These are phyloP conservation scores for Ariopsis seemanni DNA, from an alignment of 2,113 vertebrate genomes.

Conservation along the genomic window DNA sequence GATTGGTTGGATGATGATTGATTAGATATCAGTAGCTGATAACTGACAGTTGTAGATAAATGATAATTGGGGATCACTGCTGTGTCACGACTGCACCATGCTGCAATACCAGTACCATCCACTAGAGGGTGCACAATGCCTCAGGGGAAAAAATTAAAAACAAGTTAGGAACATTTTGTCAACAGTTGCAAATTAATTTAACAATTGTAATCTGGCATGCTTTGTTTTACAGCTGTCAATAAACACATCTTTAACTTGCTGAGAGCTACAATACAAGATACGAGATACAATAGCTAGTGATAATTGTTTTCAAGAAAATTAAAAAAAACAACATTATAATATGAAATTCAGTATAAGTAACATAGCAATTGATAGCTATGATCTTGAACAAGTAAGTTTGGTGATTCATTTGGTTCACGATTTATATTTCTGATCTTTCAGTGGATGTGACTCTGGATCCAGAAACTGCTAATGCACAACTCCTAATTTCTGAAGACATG, in stretches of 20 bases:
- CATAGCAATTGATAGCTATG: neutral
- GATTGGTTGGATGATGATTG: neutral
- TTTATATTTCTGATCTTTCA: neutral
- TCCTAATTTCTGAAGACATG: constrained; percentile 15
- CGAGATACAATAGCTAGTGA: too few species aligned
- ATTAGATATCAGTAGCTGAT: neutral
- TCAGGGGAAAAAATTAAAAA: too few species aligned
- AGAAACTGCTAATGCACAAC: constrained; percentile 14
- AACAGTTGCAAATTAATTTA: neutral
- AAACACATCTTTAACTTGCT: neutral
- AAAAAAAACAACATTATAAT: too few species aligned
- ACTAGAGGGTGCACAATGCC: neutral
- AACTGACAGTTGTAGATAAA: neutral
- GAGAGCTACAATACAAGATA: too few species aligned
- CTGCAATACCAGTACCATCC: neutral
- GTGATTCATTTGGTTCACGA: neutral
- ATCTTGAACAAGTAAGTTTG: neutral
- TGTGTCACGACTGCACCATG: neutral
- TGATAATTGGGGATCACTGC: neutral
- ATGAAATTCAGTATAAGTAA: neutral
- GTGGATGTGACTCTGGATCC: constrained; percentile 60
- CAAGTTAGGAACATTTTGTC: neutral
- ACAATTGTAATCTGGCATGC: neutral
- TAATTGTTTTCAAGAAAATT: too few species aligned
- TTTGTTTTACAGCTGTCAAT: neutral